These are phyloP conservation scores for Asteroscopus sphinx DNA, from an alignment of 2,888 invertebrate species.

Conservation along the genomic window DNA sequence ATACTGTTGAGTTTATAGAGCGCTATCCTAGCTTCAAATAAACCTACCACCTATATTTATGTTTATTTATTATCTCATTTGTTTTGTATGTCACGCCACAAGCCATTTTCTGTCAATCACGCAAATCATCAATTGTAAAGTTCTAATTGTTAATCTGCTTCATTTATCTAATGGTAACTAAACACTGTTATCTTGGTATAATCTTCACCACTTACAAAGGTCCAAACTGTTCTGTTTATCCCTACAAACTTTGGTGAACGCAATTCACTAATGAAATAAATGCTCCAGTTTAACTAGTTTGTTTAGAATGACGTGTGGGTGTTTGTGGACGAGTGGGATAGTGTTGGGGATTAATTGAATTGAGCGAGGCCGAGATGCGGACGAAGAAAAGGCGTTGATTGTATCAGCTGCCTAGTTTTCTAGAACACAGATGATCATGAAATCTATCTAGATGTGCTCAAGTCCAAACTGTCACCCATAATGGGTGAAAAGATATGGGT, in stretches of 20 bases:
- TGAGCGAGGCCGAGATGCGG: conserved; percentile 25
- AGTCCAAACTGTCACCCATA: no score
- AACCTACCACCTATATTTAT: conserved; percentile 3
- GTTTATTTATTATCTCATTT: no score
- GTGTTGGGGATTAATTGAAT: conserved; percentile 38
- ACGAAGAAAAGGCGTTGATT: conserved; percentile 18
- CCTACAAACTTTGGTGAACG: conserved; percentile 43
- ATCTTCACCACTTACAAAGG: conserved; percentile 36
- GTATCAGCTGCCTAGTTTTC: no score
- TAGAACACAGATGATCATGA: no score
- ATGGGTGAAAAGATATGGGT: no score
- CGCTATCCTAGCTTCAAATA: conserved; percentile 20
- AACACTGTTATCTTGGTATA: conserved; percentile 30
- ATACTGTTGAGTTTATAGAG: conserved; percentile 31
- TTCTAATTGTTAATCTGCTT: conserved; percentile 13
- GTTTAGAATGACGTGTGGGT: conserved; percentile 59
- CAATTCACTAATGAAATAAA: conserved; percentile 71
- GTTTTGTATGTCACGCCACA: no score
- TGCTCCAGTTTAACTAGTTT: conserved; percentile 66
- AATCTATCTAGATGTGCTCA: no score
- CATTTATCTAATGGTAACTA: conserved; percentile 21
- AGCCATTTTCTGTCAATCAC: no score
- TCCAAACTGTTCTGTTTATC: conserved; percentile 31
- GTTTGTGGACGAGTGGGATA: conserved; percentile 39
- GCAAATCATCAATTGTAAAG: conserved; percentile 3